Conservation (phyloP, 1,140 invertebrate species). For the Lamellibrachia luymesi region DNA sequence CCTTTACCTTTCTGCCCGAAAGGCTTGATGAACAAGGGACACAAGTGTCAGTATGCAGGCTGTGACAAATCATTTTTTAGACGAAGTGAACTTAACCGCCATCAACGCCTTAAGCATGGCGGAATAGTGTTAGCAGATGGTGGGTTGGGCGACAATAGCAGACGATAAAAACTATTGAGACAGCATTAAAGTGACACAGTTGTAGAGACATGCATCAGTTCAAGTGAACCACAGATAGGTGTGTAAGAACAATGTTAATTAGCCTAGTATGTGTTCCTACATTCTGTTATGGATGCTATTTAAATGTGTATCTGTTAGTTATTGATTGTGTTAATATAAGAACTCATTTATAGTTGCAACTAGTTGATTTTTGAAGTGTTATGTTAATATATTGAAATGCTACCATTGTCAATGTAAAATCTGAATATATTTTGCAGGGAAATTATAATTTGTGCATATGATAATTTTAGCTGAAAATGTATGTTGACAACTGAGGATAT, state of each 20-base stretch:
- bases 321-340: neutral
- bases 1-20: neutral
- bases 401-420: neutral
- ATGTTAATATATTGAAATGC: neutral
- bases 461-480: neutral
- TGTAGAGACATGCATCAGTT: neutral
- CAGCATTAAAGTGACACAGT: neutral
- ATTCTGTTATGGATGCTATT: neutral
- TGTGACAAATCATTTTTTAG: neutral
- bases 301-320: neutral
- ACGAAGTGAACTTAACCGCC: neutral
- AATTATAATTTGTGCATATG: neutral
- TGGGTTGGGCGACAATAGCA: neutral
- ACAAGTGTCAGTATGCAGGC: neutral
- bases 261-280: neutral
- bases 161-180: neutral
- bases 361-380: neutral
- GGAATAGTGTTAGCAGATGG: neutral
- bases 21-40: neutral
- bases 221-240: neutral
- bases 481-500: neutral
- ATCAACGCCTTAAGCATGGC: neutral
- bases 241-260: neutral
- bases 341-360: neutral
- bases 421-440: too few relatives aligned